These are phyloP conservation scores for Macrosoma leucophasiata DNA, from an alignment of 2,888 invertebrate species.

Conservation along the genomic window DNA sequence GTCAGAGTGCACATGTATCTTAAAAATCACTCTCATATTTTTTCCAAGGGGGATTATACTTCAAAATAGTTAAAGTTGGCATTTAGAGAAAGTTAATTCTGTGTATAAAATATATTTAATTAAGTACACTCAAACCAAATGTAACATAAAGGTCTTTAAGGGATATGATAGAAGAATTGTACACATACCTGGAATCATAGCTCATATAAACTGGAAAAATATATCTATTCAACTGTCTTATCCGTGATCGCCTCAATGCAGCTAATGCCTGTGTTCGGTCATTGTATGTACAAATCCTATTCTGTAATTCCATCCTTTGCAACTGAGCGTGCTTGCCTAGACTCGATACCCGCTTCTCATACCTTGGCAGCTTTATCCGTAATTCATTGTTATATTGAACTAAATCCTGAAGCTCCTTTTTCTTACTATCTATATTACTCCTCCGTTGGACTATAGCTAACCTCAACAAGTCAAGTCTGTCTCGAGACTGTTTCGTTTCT, in stretches of 20 bases:
- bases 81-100: too few species aligned
- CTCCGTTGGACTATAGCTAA: conserved; percentile 62
- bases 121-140: not conserved
- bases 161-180: not conserved
- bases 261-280: conserved; percentile 49
- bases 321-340: conserved; percentile 50
- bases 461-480: conserved; percentile 54
- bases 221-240: conserved; percentile 61
- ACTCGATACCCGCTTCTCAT: conserved; percentile 57
- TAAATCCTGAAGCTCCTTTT: conserved; percentile 39
- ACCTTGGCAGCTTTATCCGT: conserved; percentile 52
- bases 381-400: conserved; percentile 53
- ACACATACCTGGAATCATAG: conserved; percentile 55
- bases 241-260: conserved; percentile 52
- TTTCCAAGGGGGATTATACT: too few species aligned
- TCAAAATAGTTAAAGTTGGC: too few species aligned
- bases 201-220: conserved; percentile 69
- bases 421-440: conserved; percentile 49
- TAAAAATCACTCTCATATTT: too few species aligned
- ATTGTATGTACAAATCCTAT: conserved; percentile 41
- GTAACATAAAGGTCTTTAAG: not conserved
- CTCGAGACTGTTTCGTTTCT: conserved; percentile 58
- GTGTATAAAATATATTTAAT: too few species aligned
- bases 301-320: conserved; percentile 49
- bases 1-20: too few species aligned